Base-by-base conservation (phyloP, 2,888 invertebrate species). In the Latrodectus hesperus region DNA sequence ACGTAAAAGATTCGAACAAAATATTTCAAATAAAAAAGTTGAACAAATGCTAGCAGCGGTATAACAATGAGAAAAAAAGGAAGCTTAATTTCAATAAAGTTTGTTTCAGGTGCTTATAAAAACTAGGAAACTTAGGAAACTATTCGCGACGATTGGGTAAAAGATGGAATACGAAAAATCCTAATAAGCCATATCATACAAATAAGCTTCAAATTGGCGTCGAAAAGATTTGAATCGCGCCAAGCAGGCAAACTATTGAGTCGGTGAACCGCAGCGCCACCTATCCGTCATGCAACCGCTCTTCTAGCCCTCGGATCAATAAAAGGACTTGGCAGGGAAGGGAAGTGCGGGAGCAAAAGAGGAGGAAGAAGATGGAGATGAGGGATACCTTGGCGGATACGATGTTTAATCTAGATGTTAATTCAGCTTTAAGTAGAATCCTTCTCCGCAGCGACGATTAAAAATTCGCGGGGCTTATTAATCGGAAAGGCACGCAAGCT, bases 381-480 rank as follows among this genome's bases (percentile, higher is more conserved):
- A 75, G 81, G 74, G 81, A 76, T 72, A 87, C 71, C 81, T 73
- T 71, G 77, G 75, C 80, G 80, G 78, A 84, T 77, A 73, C 77
- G 78, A 84, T 79, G 86, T 71, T 81, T 81, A 86, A 86, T 86
- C 86, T 80, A 86, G 86, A 86, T 86, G 86, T 86, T 86, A 86
- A 86, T 86, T 80, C 86, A 80, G 81, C 86, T 81, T 81, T 80
- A 86, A 86, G 86, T 86, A 85, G 74, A 85, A 85, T 75, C 85
- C 74, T 73, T 84, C 78, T 78, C 84, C 51, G 73, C 17, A 67
- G 78, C 77, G 74, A 70, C 86, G 86, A 86, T 86, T 86, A 86
- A 86, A 86, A 86, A 86, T 81, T 75, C 81, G 64, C 71, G 81
- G 72, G 74, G 75, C 76, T 86, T 80, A 86, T 86, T 86, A 86